Percentiles rank a stretch among this genome's conserved stretches.
Conservation (phyloP, 2,888 invertebrate genomes). For the Germaria angustata region DNA sequence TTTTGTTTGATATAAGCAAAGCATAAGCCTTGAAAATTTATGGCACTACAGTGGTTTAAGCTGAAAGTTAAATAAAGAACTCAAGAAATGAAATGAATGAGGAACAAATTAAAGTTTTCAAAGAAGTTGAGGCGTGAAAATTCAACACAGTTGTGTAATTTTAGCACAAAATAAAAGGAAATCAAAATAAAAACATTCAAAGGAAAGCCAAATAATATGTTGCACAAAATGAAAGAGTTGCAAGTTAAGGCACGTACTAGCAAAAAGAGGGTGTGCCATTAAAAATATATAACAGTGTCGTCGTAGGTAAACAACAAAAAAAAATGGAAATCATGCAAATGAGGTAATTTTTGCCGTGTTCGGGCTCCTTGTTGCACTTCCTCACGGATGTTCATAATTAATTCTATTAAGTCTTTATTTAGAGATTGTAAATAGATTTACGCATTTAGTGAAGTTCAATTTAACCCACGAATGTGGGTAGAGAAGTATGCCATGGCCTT, state of each 20-base stretch:
- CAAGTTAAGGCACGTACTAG: not conserved
- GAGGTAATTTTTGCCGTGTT: too few relatives aligned
- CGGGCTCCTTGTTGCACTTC: too few relatives aligned
- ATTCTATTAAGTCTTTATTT: too few relatives aligned
- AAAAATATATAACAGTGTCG: too few relatives aligned
- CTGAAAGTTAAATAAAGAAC: conserved; percentile 52
- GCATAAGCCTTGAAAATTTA: conserved; percentile 28
- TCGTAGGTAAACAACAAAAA: too few relatives aligned
- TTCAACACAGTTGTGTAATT: conserved; percentile 58
- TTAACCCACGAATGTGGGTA: too few relatives aligned
- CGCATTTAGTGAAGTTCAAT: too few relatives aligned
- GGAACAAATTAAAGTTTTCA: conserved; percentile 62
- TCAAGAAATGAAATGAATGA: conserved; percentile 46
- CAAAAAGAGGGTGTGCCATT: conserved; percentile 3
- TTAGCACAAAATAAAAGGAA: conserved; percentile 27
- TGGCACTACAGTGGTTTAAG: conserved; percentile 24
- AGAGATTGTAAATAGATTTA: not conserved
- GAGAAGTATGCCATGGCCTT: too few relatives aligned
- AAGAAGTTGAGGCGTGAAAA: conserved; percentile 63
- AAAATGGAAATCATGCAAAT: too few relatives aligned
- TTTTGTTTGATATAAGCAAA: not conserved
- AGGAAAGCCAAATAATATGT: conserved; percentile 18
- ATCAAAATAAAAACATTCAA: conserved; percentile 7
- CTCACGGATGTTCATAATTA: too few relatives aligned
- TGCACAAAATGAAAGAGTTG: conserved; percentile 44